Percentiles rank a stretch among this genome's conserved stretches.
Evolutionary conservation across 2,888 invertebrate genomes (phyloP).

Genomic region (Diplolepis rosae): DNA sequence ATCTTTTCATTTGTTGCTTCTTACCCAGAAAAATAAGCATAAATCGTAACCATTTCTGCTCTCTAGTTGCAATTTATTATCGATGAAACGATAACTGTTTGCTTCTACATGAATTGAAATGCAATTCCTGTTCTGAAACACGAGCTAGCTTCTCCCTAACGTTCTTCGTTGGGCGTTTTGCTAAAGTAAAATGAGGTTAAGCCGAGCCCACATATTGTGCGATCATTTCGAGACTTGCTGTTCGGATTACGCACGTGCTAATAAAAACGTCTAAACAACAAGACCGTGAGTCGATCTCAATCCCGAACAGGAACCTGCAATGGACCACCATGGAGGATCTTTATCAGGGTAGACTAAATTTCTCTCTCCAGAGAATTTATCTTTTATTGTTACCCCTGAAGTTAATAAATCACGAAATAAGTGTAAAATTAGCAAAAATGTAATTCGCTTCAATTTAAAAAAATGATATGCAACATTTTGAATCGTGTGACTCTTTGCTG

Average conservation of each 20-base stretch:
- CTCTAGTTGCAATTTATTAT: no score
- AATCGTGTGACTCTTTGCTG: no score
- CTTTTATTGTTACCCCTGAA: neutral
- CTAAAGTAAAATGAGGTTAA: neutral
- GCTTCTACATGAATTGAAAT: neutral
- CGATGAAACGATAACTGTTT: no score
- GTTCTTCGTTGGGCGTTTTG: neutral
- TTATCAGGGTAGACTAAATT: slow-evolving; percentile 2
- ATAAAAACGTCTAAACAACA: slow-evolving; percentile 19
- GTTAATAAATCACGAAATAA: neutral
- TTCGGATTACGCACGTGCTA: slow-evolving; percentile 22
- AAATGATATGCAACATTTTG: neutral
- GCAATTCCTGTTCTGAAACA: neutral
- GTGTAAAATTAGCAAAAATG: neutral
- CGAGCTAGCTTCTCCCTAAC: neutral
- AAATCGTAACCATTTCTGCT: no score
- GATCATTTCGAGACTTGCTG: slow-evolving; percentile 17
- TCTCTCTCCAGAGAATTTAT: neutral
- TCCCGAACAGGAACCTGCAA: slow-evolving; percentile 22
- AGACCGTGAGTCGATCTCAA: slow-evolving; percentile 21
- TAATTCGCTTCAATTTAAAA: neutral
- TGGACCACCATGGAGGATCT: slow-evolving; percentile 9
- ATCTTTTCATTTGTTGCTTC: no score
- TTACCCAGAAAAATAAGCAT: no score
- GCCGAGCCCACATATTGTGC: slow-evolving; percentile 10